phyloP scores from a whole-genome alignment of 2,113 vertebrate genomes.

The Gallinago jamesoni region DNA sequence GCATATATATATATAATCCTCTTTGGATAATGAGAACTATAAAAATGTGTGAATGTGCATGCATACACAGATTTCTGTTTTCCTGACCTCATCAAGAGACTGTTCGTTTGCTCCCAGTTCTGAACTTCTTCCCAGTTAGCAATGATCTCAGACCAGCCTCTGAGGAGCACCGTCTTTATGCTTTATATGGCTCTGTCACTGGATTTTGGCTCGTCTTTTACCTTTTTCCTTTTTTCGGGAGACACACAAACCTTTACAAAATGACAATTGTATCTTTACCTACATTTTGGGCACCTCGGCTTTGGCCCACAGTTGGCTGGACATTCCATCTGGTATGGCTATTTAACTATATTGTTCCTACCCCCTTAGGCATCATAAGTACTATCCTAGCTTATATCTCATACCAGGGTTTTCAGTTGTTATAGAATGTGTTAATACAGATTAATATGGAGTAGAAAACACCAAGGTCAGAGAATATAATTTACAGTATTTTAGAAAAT shows the following conservation, averaged over 20 bases:
- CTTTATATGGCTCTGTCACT: background rate
- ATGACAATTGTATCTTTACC: background rate
- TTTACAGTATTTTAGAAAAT: background rate
- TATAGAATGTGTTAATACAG: background rate
- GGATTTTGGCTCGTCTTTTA: background rate
- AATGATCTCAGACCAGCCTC: background rate
- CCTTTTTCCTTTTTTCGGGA: background rate
- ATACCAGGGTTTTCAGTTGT: background rate
- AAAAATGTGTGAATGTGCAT: background rate
- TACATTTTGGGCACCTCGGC: background rate
- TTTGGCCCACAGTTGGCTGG: background rate
- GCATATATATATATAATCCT: background rate
- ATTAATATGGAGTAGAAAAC: background rate
- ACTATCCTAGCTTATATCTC: background rate
- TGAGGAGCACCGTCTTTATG: background rate
- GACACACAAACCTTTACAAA: background rate
- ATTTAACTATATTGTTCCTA: background rate
- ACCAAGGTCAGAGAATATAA: background rate
- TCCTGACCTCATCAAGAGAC: background rate
- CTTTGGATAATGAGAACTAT: background rate
- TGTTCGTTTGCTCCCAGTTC: background rate
- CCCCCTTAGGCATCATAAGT: background rate
- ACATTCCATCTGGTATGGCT: background rate
- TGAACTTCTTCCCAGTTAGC: background rate
- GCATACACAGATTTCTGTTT: background rate